phyloP scores from a whole-genome alignment of 2,797 vertebrate species.

The Cryptoprocta ferox region DNA sequence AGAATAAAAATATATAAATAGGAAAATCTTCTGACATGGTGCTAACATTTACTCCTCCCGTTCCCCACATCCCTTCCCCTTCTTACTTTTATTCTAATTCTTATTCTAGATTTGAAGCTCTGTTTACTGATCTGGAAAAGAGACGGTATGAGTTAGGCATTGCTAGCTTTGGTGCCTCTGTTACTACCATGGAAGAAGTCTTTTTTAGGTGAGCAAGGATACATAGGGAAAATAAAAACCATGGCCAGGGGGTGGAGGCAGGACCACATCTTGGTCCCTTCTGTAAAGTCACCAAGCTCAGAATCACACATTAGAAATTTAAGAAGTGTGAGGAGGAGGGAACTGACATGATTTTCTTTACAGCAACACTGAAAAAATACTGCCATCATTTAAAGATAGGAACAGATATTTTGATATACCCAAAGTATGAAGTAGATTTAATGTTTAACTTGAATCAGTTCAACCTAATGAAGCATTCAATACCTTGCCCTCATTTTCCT shows the following conservation, averaged over 20 bases:
- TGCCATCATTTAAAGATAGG: not conserved
- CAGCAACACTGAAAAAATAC: not conserved
- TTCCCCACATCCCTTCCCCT: not conserved
- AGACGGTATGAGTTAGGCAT: conserved; percentile 94
- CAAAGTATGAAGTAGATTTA: not conserved
- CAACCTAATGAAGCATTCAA: not conserved
- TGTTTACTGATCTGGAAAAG: conserved; percentile 96
- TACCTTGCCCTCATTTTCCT: not conserved
- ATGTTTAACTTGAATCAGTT: not conserved
- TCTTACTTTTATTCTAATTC: not conserved
- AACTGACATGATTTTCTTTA: not conserved
- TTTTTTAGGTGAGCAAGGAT: conserved; percentile 92
- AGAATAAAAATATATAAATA: not conserved
- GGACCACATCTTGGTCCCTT: not conserved
- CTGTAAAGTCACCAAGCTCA: not conserved
- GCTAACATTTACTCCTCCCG: not conserved
- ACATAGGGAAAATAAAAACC: not conserved
- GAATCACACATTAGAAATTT: not conserved
- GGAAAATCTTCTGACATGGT: not conserved
- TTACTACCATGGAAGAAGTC: conserved; percentile 98
- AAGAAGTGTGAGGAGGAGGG: not conserved
- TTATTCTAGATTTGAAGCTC: conserved; percentile 92
- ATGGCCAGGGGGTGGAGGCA: not conserved
- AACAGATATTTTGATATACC: not conserved
- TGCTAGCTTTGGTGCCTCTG: conserved; percentile 94